phyloP scores from a whole-genome alignment of 2,888 invertebrate genomes.

The Chaitophorus viminalis region DNA sequence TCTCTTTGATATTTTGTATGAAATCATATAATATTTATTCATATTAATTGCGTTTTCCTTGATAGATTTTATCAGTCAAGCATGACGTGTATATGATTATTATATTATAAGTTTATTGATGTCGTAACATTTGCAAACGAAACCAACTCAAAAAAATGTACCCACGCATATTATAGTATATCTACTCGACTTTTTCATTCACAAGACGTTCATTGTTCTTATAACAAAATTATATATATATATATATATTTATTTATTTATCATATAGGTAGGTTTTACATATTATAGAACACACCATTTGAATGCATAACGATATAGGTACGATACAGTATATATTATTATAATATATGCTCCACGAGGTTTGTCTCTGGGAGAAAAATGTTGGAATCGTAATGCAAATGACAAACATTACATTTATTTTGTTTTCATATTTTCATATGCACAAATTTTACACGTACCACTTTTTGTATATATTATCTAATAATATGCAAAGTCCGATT shows the following conservation, averaged over 20 bases:
- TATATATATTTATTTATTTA: not conserved
- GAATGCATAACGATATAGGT: not conserved
- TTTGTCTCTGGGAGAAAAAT: conserved; percentile 27
- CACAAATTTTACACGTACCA: conserved; percentile 9
- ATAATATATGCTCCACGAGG: not conserved
- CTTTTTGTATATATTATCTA: not conserved
- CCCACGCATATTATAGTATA: not conserved
- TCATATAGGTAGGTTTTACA: conserved; percentile 15
- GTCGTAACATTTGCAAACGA: conserved; percentile 12
- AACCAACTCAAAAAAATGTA: not conserved
- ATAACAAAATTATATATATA: not conserved
- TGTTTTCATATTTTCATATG: not conserved
- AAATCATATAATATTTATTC: not conserved
- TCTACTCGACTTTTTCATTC: not conserved
- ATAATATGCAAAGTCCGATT: not conserved
- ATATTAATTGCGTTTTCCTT: not conserved
- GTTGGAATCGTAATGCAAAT: conserved; percentile 35
- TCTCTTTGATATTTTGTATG: too few species aligned
- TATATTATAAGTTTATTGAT: not conserved
- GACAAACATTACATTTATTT: not conserved
- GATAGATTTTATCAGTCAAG: not conserved
- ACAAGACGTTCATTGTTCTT: conserved; percentile 6
- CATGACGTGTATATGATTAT: not conserved
- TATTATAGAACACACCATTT: conserved; percentile 15
- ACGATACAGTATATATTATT: not conserved